Evolutionary conservation across 2,888 invertebrate species (phyloP), one percentile per base, ranked within the genome.

Genomic region (Dryobota labecula): DNA sequence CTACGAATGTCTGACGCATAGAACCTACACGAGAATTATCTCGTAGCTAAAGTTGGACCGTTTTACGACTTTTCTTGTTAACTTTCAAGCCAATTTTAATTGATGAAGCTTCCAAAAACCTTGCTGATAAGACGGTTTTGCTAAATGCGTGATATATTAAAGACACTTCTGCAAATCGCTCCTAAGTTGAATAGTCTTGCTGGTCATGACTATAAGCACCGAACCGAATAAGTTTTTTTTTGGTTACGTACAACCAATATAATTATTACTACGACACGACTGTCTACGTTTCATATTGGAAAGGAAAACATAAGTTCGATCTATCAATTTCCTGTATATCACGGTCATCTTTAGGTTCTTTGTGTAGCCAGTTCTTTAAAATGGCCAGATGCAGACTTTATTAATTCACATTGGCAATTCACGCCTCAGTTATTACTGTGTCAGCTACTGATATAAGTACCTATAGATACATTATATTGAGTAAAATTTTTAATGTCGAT

Each of bases 391-490:
- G 73, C 45, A 65, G 73, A 73, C 75, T 73, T 78, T 81, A 79
- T 75, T 72, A 83, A 81, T 85, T 80, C 76, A 80, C 78, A 80
- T 83, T 82, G 78, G 47, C 65, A 77, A 83, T 85, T 84, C 63
- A 80, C 78, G 79, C 75, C 72, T 80, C 76, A 73, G 71, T 85
- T 84, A 80, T 79, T 76, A 80, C 73, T 64, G 69, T 57, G 66
- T 63, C 51, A 27, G 47, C 66, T 69, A 62, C 65, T 69, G 62
- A 67, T 77, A 71, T 43, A 61, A 43, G 24, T 65, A 60, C 18
- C n/a, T 33, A 51, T 61, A 43, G 15, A 24, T 70, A 73, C 56
- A 70, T 75, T 73, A 73, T 62, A 41, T 62, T n/a, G 49, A 71
- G 61, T 73, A 53, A 63, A 72, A 74, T 77, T 56, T 62, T 78